These are phyloP conservation scores for Antrozous pallidus DNA, from an alignment of 2,797 vertebrate genomes.

Conservation along the genomic window DNA sequence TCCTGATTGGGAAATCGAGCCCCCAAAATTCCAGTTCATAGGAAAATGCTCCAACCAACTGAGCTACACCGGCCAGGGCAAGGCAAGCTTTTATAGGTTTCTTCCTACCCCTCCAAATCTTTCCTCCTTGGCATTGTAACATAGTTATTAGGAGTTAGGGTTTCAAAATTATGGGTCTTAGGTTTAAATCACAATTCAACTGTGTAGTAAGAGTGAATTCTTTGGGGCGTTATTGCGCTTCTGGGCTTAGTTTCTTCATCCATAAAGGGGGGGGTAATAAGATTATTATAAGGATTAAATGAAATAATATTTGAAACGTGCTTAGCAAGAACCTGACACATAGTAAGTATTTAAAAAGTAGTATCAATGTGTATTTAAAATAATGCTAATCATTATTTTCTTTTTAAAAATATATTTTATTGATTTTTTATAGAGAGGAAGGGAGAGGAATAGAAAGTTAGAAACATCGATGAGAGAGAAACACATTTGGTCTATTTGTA, in stretches of 20 bases:
- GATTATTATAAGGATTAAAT: conserved; percentile 30
- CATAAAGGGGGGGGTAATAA: conserved; percentile 24
- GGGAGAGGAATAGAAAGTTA: too few relatives aligned
- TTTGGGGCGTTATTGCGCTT: neutral
- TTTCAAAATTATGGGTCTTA: conserved; percentile 17
- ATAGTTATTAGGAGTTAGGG: neutral
- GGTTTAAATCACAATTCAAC: neutral
- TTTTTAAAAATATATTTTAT: too few relatives aligned
- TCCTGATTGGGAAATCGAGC: neutral
- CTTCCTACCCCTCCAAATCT: neutral
- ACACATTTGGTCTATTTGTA: neutral
- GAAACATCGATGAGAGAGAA: too few relatives aligned
- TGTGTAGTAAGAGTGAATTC: neutral
- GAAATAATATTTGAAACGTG: conserved; percentile 11
- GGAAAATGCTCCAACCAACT: neutral
- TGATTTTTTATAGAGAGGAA: too few relatives aligned
- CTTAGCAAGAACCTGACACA: neutral
- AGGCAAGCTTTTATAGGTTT: neutral
- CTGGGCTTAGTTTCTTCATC: conserved; percentile 30
- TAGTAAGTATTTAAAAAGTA: conserved; percentile 4
- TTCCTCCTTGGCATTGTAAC: neutral
- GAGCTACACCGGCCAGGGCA: neutral
- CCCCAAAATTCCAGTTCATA: neutral
- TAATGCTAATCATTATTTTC: conserved; percentile 21
- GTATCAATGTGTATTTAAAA: neutral